These are phyloP conservation scores for Eulemur mongoz DNA, from an alignment of 2,797 vertebrate species.

Conservation along the genomic window DNA sequence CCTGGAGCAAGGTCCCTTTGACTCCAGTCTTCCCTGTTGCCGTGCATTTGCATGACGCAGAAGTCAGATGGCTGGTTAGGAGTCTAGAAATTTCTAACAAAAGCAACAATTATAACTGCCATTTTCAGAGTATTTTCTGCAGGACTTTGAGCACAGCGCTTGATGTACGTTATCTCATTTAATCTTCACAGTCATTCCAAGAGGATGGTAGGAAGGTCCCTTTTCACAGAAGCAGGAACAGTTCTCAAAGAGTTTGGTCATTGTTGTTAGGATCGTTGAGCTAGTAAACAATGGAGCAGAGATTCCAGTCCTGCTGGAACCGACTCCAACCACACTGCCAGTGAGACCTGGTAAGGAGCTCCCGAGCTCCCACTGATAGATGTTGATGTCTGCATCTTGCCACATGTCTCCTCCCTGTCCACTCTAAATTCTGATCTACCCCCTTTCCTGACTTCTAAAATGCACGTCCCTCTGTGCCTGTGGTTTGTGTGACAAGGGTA, in stretches of 20 bases:
- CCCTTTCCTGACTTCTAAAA: background rate
- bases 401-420: background rate
- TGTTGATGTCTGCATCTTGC: background rate
- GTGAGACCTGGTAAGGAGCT: background rate
- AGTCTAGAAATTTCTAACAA: background rate
- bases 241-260: background rate
- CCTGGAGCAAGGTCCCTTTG: background rate
- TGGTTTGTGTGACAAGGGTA: background rate
- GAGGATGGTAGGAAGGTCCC: background rate
- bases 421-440: background rate
- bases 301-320: background rate
- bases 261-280: background rate
- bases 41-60: background rate
- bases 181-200: background rate
- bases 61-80: background rate
- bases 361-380: background rate
- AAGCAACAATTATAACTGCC: background rate
- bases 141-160: background rate
- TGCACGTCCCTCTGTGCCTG: background rate
- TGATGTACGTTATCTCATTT: background rate
- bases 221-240: background rate
- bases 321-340: background rate
- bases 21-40: background rate
- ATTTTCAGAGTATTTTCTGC: background rate
- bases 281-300: background rate